A percentile compares a stretch with the other conserved stretches of the same genome.
These are phyloP conservation scores for Actias luna DNA, from an alignment of 2,888 invertebrate genomes.

Conservation along the genomic window DNA sequence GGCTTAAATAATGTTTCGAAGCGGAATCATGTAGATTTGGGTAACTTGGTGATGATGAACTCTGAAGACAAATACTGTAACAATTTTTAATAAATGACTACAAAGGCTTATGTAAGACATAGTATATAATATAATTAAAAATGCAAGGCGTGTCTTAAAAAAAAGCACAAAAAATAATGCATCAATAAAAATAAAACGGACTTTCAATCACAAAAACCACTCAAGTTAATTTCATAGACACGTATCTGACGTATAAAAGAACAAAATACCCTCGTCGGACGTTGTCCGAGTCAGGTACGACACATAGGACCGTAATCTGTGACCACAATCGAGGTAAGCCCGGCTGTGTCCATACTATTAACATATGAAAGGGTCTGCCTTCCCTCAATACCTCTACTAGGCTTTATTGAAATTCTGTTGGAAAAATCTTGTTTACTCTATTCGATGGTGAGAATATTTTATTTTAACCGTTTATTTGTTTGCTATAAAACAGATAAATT, in stretches of 20 bases:
- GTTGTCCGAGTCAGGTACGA: conserved; percentile 7
- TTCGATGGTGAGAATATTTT: neutral
- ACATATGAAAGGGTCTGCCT: conserved; percentile 12
- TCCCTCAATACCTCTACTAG: neutral
- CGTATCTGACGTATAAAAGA: neutral
- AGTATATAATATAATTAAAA: no score
- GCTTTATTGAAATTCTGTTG: conserved; percentile 17
- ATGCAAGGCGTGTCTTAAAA: no score
- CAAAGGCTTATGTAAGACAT: no score
- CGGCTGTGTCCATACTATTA: conserved; percentile 10
- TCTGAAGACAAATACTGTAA: no score
- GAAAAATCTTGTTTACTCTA: neutral
- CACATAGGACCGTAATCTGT: conserved; percentile 4
- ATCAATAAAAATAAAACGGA: neutral
- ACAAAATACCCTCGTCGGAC: conserved; percentile 1
- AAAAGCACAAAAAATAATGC: neutral
- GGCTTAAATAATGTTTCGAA: no score
- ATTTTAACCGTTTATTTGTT: neutral
- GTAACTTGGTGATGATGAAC: no score
- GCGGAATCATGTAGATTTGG: no score
- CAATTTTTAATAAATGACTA: no score
- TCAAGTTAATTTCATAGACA: neutral
- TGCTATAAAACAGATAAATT: neutral
- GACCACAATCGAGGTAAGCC: conserved; percentile 8
- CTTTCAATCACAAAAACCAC: neutral